phyloP scores from a whole-genome alignment of 2,888 invertebrate species.

The Cheilosia soror region DNA sequence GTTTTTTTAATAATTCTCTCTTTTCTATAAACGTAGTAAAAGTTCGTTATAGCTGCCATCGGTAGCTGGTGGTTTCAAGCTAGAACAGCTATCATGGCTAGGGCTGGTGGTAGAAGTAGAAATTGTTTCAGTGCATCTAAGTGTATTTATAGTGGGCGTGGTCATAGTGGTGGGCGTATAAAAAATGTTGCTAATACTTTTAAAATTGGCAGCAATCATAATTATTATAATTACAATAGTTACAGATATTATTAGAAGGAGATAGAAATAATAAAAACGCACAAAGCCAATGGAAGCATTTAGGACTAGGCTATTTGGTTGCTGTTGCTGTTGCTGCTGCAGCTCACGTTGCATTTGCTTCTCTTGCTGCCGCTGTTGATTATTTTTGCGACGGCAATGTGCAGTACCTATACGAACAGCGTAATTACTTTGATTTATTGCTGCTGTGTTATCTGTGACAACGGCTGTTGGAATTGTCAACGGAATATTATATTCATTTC shows the following conservation, averaged over 20 bases:
- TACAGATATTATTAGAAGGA: slow-evolving; percentile 68
- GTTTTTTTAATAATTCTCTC: slow-evolving; percentile 10
- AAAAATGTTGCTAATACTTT: slow-evolving; percentile 72
- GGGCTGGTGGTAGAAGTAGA: slow-evolving; percentile 54
- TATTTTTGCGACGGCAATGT: slow-evolving; percentile 57
- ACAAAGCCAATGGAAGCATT: slow-evolving; percentile 73
- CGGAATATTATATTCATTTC: slow-evolving; percentile 56
- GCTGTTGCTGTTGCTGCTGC: slow-evolving; percentile 24
- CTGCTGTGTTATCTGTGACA: slow-evolving; percentile 1
- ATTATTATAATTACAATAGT: slow-evolving; percentile 74
- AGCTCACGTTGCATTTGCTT: slow-evolving; percentile 24
- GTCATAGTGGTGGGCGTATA: slow-evolving; percentile 73
- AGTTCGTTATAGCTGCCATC: slow-evolving; percentile 70
- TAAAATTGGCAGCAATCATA: slow-evolving; percentile 75
- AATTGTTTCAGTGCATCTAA: slow-evolving; percentile 70
- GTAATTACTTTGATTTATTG: slow-evolving; percentile 58
- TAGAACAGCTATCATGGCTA: slow-evolving; percentile 57
- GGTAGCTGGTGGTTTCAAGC: slow-evolving; percentile 50
- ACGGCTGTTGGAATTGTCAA: slow-evolving; percentile 36
- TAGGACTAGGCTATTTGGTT: slow-evolving; percentile 51
- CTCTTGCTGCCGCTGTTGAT: slow-evolving; percentile 33
- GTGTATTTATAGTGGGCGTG: slow-evolving; percentile 64
- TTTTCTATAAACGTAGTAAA: slow-evolving; percentile 73
- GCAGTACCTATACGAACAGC: slow-evolving; percentile 18
- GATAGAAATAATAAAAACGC: slow-evolving; percentile 74